Base-by-base conservation (phyloP, 2,113 vertebrate species). In the Elaphurus davidianus region DNA sequence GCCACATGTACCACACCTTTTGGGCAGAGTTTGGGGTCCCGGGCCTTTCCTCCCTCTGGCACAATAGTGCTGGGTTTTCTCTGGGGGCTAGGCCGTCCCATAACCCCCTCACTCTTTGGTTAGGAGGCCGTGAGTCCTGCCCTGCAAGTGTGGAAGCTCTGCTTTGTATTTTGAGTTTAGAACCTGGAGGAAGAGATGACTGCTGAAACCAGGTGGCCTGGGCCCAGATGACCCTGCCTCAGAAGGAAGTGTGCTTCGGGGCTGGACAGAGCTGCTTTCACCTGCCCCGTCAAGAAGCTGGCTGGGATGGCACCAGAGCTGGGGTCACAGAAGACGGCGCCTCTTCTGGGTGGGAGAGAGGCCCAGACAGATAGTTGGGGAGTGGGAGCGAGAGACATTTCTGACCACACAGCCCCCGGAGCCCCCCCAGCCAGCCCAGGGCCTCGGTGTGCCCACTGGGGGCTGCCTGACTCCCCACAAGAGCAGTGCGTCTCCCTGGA, bases 401-500 rank as follows among this genome's bases (percentile, higher is more conserved):
- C 45, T 50, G 45, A 11, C 28, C 78, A 21, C 78, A 6, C 2
- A 1, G 45, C 19, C 28, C 45, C 7, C 1, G 21, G 3, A 54
- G 3, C 55, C 60, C 27, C 19, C 1, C 11, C 36, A 6, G 62
- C 8, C 23, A 6, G 59, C 25, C 40, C 33, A 2, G 27, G 30
- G 36, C 55, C 55, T 33, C 30, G 19, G 43, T 16, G 23, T 40
- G 23, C 90, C 30, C 25, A 0, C 27, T 14, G 33, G 30, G 43
- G 19, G 33, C 79, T n/a, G 3, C 28, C 71, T 25, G 33, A 11
- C 52, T 55, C 30, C 54, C 59, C 5, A 1, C n/a, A 6, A 2
- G 57, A 27, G 23, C 17, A 52, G 0, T 1, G 13, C 11, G 14
- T 47, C 76, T 60, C 52, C 25, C 0, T 5, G 6, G 7, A n/a